These are phyloP conservation scores for Dipodomys merriami DNA, from an alignment of 2,113 vertebrate genomes.

Conservation along the genomic window DNA sequence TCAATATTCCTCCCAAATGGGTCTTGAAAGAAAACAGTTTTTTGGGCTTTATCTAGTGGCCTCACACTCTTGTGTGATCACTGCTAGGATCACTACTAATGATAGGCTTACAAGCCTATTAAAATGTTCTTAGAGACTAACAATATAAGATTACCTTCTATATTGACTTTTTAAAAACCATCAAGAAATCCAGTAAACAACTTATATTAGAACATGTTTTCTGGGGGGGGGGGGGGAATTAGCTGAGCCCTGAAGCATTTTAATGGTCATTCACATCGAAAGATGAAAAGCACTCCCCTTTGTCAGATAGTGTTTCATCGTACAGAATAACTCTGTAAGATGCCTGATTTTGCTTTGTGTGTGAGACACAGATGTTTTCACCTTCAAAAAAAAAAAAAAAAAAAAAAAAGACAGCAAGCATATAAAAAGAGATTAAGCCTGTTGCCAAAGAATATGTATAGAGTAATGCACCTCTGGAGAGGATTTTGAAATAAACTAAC, in stretches of 20 bases:
- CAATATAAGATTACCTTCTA: constrained; percentile 42
- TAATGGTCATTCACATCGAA: neutral
- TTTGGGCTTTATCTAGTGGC: constrained; percentile 13
- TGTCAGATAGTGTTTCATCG: constrained; percentile 32
- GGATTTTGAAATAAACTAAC: neutral
- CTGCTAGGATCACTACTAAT: constrained; percentile 17
- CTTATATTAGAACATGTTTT: constrained; percentile 35
- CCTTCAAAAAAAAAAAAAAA: constrained; percentile 12
- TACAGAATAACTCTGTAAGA: neutral
- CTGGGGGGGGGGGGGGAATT: neutral
- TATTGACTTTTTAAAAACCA: neutral
- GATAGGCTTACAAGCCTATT: neutral
- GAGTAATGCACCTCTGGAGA: neutral
- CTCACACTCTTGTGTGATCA: neutral
- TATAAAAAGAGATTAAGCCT: neutral
- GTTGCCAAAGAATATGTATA: neutral
- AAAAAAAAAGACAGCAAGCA: neutral
- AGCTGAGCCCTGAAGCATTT: neutral
- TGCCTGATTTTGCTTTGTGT: constrained; percentile 14
- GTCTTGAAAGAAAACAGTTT: constrained; percentile 34
- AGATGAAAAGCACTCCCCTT: constrained; percentile 40
- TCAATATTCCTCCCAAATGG: neutral
- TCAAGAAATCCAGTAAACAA: neutral
- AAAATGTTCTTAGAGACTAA: constrained; percentile 20
- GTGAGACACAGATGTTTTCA: constrained; percentile 53